These are phyloP conservation scores for Apis florea DNA, from an alignment of 1,140 invertebrate genomes.

Conservation along the genomic window DNA sequence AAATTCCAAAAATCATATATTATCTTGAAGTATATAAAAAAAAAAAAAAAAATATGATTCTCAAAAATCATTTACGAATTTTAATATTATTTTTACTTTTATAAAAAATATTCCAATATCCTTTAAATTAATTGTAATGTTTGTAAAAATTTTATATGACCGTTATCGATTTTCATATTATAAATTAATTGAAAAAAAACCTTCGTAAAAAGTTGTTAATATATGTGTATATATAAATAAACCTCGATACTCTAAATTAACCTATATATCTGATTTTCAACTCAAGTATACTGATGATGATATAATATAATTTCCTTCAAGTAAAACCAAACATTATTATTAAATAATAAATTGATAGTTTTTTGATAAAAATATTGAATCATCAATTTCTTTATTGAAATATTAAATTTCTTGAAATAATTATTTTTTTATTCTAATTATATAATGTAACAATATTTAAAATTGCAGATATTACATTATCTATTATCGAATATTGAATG, in stretches of 20 bases:
- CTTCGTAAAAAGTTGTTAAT: slow-evolving; percentile 45
- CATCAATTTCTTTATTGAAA: not conserved
- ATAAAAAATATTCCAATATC: slow-evolving; percentile 18
- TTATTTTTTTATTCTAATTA: not conserved
- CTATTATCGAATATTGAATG: not conserved
- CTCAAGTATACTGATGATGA: not conserved
- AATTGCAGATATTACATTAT: not conserved
- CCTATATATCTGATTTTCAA: not conserved
- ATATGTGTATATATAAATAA: slow-evolving; percentile 33
- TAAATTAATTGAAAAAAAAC: slow-evolving; percentile 34
- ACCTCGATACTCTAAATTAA: not conserved
- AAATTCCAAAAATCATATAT: not conserved
- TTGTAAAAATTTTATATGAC: slow-evolving; percentile 58
- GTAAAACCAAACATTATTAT: not conserved
- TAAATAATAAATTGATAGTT: not conserved
- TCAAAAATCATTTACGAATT: not conserved
- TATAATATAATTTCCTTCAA: not conserved
- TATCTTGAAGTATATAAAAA: not conserved
- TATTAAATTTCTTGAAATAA: not conserved
- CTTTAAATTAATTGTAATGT: slow-evolving; percentile 50
- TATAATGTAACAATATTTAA: not conserved
- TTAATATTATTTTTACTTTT: not conserved
- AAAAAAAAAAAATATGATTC: slow-evolving; percentile 2
- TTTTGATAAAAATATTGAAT: not conserved
- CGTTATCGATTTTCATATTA: slow-evolving; percentile 51